These are phyloP conservation scores for Spodoptera picta DNA, from an alignment of 2,888 invertebrate genomes.

Conservation along the genomic window DNA sequence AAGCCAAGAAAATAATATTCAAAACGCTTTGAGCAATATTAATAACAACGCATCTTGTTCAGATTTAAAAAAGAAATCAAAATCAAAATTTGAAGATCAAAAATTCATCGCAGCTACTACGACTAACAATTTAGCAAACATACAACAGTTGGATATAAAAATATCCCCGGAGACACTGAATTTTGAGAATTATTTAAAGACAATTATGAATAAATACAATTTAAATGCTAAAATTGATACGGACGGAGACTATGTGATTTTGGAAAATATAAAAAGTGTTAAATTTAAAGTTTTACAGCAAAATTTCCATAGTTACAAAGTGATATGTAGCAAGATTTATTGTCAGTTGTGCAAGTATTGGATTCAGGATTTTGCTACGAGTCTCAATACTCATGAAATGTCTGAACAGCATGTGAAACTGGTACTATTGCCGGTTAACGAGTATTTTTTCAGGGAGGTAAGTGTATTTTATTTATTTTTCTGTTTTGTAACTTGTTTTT, in stretches of 20 bases:
- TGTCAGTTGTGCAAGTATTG: slow-evolving; percentile 26
- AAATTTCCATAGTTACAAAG: slow-evolving; percentile 23
- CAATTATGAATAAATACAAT: slow-evolving; percentile 11
- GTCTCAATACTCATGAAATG: too few species aligned
- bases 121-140: too few species aligned
- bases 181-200: slow-evolving; percentile 10
- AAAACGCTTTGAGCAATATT: too few species aligned
- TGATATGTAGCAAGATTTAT: neutral
- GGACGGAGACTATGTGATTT: neutral
- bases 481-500: neutral
- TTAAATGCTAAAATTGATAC: neutral
- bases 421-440: neutral
- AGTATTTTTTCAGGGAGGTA: slow-evolving; percentile 23
- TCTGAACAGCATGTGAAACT: too few species aligned
- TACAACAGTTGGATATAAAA: neutral
- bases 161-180: neutral
- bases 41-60: too few species aligned
- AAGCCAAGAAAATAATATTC: too few species aligned
- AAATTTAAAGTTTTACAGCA: slow-evolving; percentile 1
- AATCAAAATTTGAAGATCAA: too few species aligned
- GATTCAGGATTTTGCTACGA: neutral
- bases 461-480: neutral
- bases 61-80: too few species aligned
- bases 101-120: too few species aligned
- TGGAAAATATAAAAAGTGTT: slow-evolving; percentile 9